phyloP scores from a whole-genome alignment of 2,797 vertebrate species.

The Cynopterus sphinx region DNA sequence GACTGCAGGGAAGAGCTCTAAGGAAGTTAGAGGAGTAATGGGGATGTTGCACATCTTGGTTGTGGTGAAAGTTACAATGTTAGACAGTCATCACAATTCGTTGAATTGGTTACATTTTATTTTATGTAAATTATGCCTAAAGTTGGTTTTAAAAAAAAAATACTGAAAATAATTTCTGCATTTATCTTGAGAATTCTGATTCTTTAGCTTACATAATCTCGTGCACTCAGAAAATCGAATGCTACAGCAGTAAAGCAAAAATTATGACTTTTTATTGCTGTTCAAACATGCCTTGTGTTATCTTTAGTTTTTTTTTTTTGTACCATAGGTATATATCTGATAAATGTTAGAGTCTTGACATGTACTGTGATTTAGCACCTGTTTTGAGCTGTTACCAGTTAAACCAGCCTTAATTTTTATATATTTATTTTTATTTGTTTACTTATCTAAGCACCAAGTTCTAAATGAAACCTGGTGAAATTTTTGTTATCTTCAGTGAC shows the following conservation, averaged over 20 bases:
- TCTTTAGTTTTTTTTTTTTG: neutral
- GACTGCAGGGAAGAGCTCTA: neutral
- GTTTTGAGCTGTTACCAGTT: neutral
- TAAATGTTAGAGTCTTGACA: neutral
- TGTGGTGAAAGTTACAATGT: neutral
- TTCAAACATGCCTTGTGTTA: neutral
- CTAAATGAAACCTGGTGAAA: neutral
- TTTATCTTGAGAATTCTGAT: neutral
- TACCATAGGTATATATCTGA: neutral
- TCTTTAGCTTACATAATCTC: neutral
- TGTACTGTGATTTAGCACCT: neutral
- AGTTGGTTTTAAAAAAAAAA: neutral
- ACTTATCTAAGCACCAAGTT: neutral
- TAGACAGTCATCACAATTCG: neutral
- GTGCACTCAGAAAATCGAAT: neutral
- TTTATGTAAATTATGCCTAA: neutral
- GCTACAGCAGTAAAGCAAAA: neutral
- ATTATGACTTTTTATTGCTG: neutral
- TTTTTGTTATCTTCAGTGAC: neutral
- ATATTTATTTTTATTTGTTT: constrained; percentile 44
- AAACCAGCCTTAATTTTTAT: constrained; percentile 13
- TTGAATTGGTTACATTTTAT: neutral
- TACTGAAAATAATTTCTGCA: neutral
- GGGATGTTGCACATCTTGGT: neutral
- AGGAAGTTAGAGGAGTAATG: neutral